Base-by-base conservation (phyloP, 2,113 vertebrate species). In the Cygnus buccinator region DNA sequence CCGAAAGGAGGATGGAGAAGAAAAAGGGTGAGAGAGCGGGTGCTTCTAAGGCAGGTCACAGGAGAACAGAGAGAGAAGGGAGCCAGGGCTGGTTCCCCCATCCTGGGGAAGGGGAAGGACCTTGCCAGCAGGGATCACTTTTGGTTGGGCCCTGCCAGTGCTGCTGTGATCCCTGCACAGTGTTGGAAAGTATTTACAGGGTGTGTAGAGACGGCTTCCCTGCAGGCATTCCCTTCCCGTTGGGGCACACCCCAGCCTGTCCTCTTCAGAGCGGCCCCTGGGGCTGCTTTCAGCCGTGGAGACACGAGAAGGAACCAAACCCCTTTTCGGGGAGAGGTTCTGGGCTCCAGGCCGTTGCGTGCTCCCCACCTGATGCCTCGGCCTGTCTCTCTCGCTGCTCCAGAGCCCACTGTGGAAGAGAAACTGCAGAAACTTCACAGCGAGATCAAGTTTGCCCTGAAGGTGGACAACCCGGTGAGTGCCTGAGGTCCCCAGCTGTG, bases 401-500 rank as follows among this genome's bases (percentile, higher is more conserved):
- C 95, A 99, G 99, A 99, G 68, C 98, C 98, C 31, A 99, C 99
- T 0, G 98, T 99, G 13, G 99, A 99, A 55, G 99, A 99, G 97
- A 99, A 98, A 73, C 98, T 99, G 4, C 99, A 99, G 97, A 99
- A 99, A 80, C 98, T 99, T 31, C 99, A 99, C 98, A 99, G 99
- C 1, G 99, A 99, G 91, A 98, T 99, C 93, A 99, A 99, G 97
- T 99, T 99, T 96, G 98, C 99, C 43, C 98, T 99, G 71, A 99
- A 99, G 96, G 99, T 99, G 17, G 99, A 99, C 97, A 99, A 98
- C 93, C 99, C 99, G 62, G 99, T 99, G 95, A 98, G 99, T 97
- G 16, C 8, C 20, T 0, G 0, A 1, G 8, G 20, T 12, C 55
- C 68, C 86, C 62, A 35, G 0, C 41, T 2, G 0, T 25, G 39